Evolutionary conservation across 2,888 invertebrate genomes (phyloP).

Genomic region (Apamea monoglypha): DNA sequence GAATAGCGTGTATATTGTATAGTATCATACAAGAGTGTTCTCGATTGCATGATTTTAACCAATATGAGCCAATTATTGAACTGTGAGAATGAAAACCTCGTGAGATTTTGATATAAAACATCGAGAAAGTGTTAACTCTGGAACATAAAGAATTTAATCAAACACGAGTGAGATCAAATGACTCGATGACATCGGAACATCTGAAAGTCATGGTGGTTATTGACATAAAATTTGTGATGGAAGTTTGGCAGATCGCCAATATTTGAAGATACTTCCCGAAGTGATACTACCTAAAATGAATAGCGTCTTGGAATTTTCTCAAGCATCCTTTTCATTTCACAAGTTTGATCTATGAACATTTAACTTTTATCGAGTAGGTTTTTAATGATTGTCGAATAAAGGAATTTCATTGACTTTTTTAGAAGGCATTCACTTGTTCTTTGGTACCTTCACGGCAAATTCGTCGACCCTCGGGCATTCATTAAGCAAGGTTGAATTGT

Average conservation of each 20-base stretch:
- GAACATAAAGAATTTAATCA: constrained; percentile 23
- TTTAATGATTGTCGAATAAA: constrained; percentile 16
- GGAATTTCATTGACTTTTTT: constrained; percentile 41
- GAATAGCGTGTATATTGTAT: constrained; percentile 23
- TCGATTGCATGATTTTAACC: constrained; percentile 43
- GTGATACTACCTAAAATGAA: constrained; percentile 32
- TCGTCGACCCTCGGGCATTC: constrained; percentile 50
- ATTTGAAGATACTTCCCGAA: constrained; percentile 54
- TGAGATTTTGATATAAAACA: constrained; percentile 43
- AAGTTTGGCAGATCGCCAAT: constrained; percentile 60
- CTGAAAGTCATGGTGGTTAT: constrained; percentile 57
- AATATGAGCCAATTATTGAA: constrained; percentile 48
- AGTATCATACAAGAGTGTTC: constrained; percentile 12
- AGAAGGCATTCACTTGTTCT: constrained; percentile 57
- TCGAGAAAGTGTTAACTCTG: constrained; percentile 42
- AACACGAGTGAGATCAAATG: constrained; percentile 42
- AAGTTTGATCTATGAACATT: background rate
- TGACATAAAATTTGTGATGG: constrained; percentile 58
- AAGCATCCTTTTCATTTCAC: constrained; percentile 3
- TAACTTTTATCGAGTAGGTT: background rate
- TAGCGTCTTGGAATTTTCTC: constrained; percentile 30
- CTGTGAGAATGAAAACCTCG: constrained; percentile 43
- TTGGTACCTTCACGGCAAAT: constrained; percentile 51
- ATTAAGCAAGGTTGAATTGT: constrained; percentile 57
- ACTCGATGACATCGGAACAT: constrained; percentile 52